These are phyloP conservation scores for Cochlearius cochlearius DNA, from an alignment of 2,113 vertebrate species.

Conservation along the genomic window DNA sequence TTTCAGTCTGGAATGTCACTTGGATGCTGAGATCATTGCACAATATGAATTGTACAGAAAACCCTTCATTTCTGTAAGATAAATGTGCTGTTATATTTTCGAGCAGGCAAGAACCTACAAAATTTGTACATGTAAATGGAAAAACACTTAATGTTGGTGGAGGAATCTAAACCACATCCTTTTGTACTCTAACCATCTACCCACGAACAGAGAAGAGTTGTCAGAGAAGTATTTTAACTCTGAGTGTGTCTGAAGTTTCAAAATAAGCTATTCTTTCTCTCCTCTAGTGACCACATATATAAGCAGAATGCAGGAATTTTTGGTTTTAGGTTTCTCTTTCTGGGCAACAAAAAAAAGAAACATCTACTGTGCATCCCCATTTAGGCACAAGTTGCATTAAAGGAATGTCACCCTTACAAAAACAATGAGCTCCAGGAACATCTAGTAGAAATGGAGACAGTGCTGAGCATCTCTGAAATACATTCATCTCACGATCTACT, in stretches of 20 bases:
- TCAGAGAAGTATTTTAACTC: background rate
- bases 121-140: background rate
- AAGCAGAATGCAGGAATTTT: background rate
- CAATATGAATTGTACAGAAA: background rate
- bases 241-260: background rate
- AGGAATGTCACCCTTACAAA: background rate
- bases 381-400: background rate
- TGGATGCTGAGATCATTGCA: background rate
- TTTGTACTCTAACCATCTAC: background rate
- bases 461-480: background rate
- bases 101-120: background rate
- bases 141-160: background rate
- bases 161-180: constrained; percentile 3
- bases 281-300: background rate
- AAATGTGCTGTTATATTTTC: constrained; percentile 12
- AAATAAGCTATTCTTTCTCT: background rate
- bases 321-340: background rate
- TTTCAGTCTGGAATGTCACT: background rate
- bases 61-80: background rate
- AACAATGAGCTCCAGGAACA: background rate
- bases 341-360: background rate
- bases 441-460: background rate
- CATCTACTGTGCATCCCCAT: background rate
- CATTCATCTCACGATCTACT: background rate
- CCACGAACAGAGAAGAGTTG: background rate